Conservation (phyloP, 2,113 vertebrate species). For the Chlorodrepanis virens region DNA sequence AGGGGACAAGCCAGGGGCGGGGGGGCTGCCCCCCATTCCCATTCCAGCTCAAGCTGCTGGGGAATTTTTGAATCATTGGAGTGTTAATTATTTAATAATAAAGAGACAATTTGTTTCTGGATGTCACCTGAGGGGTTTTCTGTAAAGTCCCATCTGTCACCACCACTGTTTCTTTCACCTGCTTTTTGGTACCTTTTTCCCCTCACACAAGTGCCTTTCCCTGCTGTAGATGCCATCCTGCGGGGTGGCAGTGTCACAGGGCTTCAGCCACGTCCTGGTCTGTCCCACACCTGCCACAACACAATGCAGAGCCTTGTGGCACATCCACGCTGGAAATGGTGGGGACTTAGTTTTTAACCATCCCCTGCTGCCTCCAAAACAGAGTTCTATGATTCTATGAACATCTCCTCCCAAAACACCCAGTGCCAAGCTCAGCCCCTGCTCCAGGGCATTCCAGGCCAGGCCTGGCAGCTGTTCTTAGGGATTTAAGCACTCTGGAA, state of each 20-base stretch:
- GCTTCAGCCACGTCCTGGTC: neutral
- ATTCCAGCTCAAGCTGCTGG: neutral
- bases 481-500: neutral
- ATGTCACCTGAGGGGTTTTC: neutral
- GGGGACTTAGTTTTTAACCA: fast-evolving
- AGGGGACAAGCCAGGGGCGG: fast-evolving
- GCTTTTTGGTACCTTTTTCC: neutral
- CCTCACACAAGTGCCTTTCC: neutral
- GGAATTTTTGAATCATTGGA: neutral
- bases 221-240: neutral
- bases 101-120: neutral
- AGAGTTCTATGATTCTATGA: neutral
- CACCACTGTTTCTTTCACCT: neutral
- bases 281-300: neutral
- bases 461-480: neutral
- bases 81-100: slow-evolving; percentile 11
- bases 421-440: neutral
- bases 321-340: fast-evolving
- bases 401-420: neutral
- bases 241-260: too few relatives aligned
- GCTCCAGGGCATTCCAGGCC: neutral
- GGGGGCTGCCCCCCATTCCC: neutral
- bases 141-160: neutral
- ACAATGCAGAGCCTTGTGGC: neutral
- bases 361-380: neutral